A percentile compares a stretch with the other conserved stretches of the same genome.
phyloP scores from a whole-genome alignment of 2,888 invertebrate genomes.

The Epinotia demarniana region DNA sequence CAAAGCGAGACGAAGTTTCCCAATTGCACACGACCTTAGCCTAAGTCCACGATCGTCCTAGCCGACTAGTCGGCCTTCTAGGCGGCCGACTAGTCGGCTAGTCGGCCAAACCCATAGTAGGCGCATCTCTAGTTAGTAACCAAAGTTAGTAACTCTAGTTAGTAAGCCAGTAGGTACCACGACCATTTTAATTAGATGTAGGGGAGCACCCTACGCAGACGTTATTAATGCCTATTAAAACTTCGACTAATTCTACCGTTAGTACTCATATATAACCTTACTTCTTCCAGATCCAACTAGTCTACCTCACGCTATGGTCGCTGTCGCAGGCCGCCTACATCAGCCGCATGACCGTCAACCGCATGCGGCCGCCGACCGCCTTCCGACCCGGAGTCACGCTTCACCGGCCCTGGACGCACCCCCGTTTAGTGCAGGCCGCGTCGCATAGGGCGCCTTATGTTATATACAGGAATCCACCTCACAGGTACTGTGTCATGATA shows the following conservation, averaged over 20 bases:
- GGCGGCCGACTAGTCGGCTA: too few species aligned
- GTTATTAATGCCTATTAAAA: too few species aligned
- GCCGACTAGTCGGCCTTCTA: too few species aligned
- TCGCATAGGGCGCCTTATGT: constrained; percentile 71
- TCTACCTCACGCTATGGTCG: constrained; percentile 65
- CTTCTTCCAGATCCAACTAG: constrained; percentile 53
- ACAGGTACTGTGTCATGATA: constrained; percentile 56
- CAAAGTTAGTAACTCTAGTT: too few species aligned
- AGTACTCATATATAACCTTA: not conserved
- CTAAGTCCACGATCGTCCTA: too few species aligned
- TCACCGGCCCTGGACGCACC: constrained; percentile 66
- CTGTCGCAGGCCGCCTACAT: constrained; percentile 68
- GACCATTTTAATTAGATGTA: too few species aligned
- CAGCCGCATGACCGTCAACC: constrained; percentile 67
- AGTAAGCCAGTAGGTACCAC: too few species aligned
- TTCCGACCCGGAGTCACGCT: constrained; percentile 73
- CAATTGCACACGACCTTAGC: too few species aligned
- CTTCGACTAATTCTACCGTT: not conserved
- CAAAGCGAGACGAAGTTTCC: too few species aligned
- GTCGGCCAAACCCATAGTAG: too few species aligned
- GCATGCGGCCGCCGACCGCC: constrained; percentile 62
- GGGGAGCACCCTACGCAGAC: too few species aligned
- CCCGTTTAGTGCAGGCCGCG: constrained; percentile 62
- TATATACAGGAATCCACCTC: constrained; percentile 67
- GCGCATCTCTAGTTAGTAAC: too few species aligned